Evolutionary conservation across 2,888 invertebrate species (phyloP).

Genomic region (Drosophila pseudotakahashii): DNA sequence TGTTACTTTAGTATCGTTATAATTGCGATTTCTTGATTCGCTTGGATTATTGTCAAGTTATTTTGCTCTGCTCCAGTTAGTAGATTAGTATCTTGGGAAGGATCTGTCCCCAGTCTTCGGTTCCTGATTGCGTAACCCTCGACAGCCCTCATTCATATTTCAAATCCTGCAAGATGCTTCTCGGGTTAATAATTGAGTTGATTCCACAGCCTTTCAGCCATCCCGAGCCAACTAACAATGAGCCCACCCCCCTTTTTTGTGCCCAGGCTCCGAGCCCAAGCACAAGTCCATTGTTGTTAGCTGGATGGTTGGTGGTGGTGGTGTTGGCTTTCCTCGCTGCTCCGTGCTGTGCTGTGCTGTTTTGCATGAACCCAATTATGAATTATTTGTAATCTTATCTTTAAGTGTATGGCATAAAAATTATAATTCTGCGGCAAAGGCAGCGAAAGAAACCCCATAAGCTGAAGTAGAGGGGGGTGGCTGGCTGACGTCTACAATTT

Average conservation of each 20-base stretch:
- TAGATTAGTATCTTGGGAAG: background rate
- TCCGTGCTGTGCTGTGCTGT: slow-evolving; percentile 13
- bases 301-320: slow-evolving; percentile 10
- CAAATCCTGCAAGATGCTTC: slow-evolving; percentile 11
- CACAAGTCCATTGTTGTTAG: slow-evolving; percentile 24
- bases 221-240: slow-evolving; percentile 47
- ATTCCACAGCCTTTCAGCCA: slow-evolving; percentile 34
- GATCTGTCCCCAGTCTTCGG: background rate
- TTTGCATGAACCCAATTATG: slow-evolving; percentile 48
- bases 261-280: background rate
- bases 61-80: background rate
- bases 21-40: background rate
- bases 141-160: slow-evolving; percentile 14
- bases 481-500: slow-evolving; percentile 61
- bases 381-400: slow-evolving; percentile 73
- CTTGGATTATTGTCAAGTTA: background rate
- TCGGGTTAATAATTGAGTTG: slow-evolving; percentile 58
- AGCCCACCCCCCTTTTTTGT: background rate
- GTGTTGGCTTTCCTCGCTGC: slow-evolving; percentile 36
- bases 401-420: slow-evolving; percentile 75
- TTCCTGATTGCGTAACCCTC: slow-evolving; percentile 1
- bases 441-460: slow-evolving; percentile 63
- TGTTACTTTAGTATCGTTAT: too few relatives aligned
- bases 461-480: background rate
- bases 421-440: slow-evolving; percentile 63